These are phyloP conservation scores for Drosophila paulistorum DNA, from an alignment of 1,140 invertebrate genomes.

Conservation along the genomic window DNA sequence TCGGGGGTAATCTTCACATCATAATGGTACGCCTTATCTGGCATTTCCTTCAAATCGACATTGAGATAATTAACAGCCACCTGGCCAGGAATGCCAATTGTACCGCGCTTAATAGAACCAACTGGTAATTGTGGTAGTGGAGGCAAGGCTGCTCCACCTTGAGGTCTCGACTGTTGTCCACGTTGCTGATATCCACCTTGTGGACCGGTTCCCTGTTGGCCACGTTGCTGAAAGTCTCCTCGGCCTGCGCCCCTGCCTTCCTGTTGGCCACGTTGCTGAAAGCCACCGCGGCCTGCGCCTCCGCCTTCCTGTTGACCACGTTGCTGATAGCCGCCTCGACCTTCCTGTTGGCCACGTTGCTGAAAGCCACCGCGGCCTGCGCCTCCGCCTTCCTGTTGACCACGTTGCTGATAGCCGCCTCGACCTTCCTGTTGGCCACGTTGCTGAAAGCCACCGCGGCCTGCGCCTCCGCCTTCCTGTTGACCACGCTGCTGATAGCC, in stretches of 20 bases:
- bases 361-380: too few species aligned
- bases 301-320: constrained; percentile 2
- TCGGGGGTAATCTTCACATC: constrained; percentile 84
- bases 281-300: neutral
- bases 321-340: constrained; percentile 17
- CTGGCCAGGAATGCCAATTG: constrained; percentile 79
- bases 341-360: neutral
- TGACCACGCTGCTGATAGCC: constrained; percentile 3
- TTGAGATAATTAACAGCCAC: constrained; percentile 86
- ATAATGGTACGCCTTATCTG: constrained; percentile 84
- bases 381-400: neutral
- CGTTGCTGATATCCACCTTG: constrained; percentile 24
- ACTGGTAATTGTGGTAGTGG: neutral
- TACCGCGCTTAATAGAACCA: constrained; percentile 75
- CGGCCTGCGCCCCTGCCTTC: constrained; percentile 3
- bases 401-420: constrained; percentile 9
- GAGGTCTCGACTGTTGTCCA: constrained; percentile 8
- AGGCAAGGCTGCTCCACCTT: constrained; percentile 12
- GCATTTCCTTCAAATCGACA: constrained; percentile 83
- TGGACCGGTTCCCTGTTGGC: neutral
- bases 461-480: neutral
- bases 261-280: neutral
- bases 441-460: neutral
- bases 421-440: constrained; percentile 4
- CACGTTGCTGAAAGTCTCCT: constrained; percentile 5